phyloP scores from a whole-genome alignment of 35 echinoderm and acorn worm genomes.

The Lytechinus variegatus region DNA sequence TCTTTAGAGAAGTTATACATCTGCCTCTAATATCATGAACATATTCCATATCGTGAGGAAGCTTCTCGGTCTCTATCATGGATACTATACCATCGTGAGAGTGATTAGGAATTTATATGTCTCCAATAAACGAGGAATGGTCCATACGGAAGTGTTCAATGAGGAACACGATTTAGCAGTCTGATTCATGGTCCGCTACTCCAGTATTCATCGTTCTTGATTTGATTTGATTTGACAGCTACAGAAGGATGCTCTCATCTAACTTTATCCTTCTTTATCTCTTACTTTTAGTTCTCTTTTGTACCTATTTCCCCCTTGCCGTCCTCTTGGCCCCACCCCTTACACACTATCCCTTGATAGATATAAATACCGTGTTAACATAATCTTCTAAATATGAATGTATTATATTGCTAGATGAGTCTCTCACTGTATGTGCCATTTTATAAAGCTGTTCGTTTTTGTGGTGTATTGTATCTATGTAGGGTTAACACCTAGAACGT shows the following conservation, averaged over 20 bases:
- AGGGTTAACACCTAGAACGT: too few relatives aligned
- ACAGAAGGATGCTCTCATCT: neutral
- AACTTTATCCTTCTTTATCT: neutral
- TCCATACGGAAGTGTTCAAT: neutral
- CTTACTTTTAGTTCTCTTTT: neutral
- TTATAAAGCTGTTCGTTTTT: too few relatives aligned
- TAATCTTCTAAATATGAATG: too few relatives aligned
- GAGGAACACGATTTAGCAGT: neutral
- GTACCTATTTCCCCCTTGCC: neutral
- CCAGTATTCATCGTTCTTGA: neutral
- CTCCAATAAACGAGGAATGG: neutral
- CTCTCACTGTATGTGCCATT: too few relatives aligned
- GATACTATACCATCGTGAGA: neutral
- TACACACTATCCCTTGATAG: neutral
- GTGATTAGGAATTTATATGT: neutral
- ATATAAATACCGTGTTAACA: too few relatives aligned
- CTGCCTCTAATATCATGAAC: too few relatives aligned
- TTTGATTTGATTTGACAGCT: conserved; percentile 19
- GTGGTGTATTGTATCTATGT: too few relatives aligned
- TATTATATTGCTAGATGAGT: too few relatives aligned
- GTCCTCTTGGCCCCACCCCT: neutral
- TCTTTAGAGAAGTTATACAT: too few relatives aligned
- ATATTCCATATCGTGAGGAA: too few relatives aligned
- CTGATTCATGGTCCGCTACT: neutral
- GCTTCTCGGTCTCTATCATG: neutral